phyloP scores from a whole-genome alignment of 1,140 invertebrate species.

The Apocrypta bakeri region DNA sequence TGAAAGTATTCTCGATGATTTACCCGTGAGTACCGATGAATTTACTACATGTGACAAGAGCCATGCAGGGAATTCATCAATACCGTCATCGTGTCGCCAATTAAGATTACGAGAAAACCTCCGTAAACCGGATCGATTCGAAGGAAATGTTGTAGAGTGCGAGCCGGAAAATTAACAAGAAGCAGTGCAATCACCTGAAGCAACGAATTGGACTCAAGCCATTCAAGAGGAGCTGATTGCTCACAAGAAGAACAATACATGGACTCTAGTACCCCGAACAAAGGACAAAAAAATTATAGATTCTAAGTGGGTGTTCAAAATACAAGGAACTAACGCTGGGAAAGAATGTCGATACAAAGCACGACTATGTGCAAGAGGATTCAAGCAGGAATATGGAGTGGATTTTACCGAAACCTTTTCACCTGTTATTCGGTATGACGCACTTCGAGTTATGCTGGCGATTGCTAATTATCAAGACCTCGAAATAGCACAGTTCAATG shows the following conservation, averaged over 20 bases:
- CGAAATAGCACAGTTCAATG: slow-evolving; percentile 62
- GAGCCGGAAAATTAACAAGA: slow-evolving; percentile 58
- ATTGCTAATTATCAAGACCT: slow-evolving; percentile 54
- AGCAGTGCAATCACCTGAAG: no score
- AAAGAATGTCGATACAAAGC: slow-evolving; percentile 53
- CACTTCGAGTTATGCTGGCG: slow-evolving; percentile 59
- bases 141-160: slow-evolving; percentile 35
- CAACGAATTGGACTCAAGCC: no score
- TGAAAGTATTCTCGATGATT: background rate
- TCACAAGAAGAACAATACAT: slow-evolving; percentile 62
- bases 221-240: slow-evolving; percentile 63
- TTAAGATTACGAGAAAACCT: no score
- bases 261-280: slow-evolving; percentile 55
- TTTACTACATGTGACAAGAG: background rate
- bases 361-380: slow-evolving; percentile 59
- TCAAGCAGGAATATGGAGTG: slow-evolving; percentile 54
- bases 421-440: slow-evolving; percentile 54
- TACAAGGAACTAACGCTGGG: slow-evolving; percentile 7
- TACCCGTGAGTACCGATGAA: background rate
- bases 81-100: background rate
- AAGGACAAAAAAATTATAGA: slow-evolving; percentile 51
- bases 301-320: slow-evolving; percentile 61
- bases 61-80: background rate
- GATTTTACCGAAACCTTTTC: slow-evolving; percentile 62
- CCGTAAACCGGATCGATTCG: slow-evolving; percentile 18